A percentile compares a stretch with the other conserved stretches of the same genome.
These are phyloP conservation scores for Danaus plexippus DNA, from an alignment of 1,140 invertebrate species.

Conservation along the genomic window DNA sequence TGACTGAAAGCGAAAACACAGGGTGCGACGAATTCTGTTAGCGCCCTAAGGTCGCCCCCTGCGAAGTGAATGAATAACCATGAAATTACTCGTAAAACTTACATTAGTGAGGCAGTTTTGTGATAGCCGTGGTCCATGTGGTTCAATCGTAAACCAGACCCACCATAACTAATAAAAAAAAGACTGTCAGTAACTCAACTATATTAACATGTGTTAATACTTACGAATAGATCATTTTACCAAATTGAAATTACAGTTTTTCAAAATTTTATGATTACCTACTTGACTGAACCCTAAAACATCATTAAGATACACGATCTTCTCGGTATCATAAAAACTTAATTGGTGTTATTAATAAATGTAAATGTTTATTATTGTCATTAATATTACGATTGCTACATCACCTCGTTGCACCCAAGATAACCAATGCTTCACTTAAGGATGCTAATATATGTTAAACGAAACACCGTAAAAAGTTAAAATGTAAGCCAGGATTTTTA, in stretches of 20 bases:
- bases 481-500: too few relatives aligned
- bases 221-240: neutral
- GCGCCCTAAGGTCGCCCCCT: conserved; percentile 45
- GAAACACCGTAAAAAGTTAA: too few relatives aligned
- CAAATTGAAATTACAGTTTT: conserved; percentile 5
- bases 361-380: conserved; percentile 44
- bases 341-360: conserved; percentile 52
- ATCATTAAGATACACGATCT: conserved; percentile 40
- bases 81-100: conserved; percentile 68
- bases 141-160: conserved; percentile 47
- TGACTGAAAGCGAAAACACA: conserved; percentile 28
- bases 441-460: too few relatives aligned
- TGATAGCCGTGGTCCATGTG: conserved; percentile 50
- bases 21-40: conserved; percentile 36
- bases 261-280: neutral
- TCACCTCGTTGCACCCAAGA: conserved; percentile 12
- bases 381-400: conserved; percentile 33
- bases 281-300: conserved; percentile 19
- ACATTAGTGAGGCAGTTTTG: conserved; percentile 60
- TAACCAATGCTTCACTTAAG: too few relatives aligned
- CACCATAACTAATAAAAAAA: conserved; percentile 11
- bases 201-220: conserved; percentile 3
- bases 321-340: conserved; percentile 27
- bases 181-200: neutral
- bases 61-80: conserved; percentile 56